Conservation (phyloP, 2,797 vertebrate genomes). For the Podargus strigoides region DNA sequence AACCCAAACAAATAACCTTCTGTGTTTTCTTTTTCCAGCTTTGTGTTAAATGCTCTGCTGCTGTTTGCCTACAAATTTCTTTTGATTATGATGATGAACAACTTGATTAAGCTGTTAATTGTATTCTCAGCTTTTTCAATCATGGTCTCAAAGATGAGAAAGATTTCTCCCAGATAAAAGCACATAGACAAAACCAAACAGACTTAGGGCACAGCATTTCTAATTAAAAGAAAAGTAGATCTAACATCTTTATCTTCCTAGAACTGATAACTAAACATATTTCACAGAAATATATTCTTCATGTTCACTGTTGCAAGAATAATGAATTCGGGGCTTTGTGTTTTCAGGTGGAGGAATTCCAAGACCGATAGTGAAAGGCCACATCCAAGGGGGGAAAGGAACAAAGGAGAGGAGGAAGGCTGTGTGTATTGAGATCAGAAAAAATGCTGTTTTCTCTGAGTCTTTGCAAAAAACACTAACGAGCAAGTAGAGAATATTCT, state of each 20-base stretch:
- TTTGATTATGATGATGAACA: neutral
- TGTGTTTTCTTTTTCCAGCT: neutral
- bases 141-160: neutral
- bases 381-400: neutral
- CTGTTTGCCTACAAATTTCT: neutral
- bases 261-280: neutral
- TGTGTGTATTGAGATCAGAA: neutral
- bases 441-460: neutral
- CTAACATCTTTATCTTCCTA: neutral
- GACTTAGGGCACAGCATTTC: neutral
- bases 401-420: neutral
- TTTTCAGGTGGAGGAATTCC: neutral
- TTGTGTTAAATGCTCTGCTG: neutral
- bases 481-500: neutral
- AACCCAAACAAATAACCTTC: neutral
- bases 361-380: neutral
- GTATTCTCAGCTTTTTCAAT: neutral
- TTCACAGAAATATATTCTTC: neutral
- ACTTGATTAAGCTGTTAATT: neutral
- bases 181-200: rapidly evolving
- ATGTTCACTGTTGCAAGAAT: neutral
- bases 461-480: neutral
- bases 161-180: neutral
- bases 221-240: neutral
- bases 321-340: neutral